Conservation (phyloP, 23 tunicate species). For the Oikopleura vanhoeffeni region DNA sequence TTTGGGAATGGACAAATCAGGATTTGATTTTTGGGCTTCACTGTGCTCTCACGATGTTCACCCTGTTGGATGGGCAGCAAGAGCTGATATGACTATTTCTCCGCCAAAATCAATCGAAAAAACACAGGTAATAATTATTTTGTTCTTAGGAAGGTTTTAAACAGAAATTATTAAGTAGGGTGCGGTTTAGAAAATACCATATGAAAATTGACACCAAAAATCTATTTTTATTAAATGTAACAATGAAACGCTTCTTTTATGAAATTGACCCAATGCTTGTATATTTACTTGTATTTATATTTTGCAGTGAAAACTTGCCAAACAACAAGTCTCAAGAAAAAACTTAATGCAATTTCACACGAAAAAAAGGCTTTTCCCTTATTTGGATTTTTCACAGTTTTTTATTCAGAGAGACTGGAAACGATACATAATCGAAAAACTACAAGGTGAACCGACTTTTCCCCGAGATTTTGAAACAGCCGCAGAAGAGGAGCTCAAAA, state of each 20-base stretch:
- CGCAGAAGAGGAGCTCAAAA: background rate
- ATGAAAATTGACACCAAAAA: no score
- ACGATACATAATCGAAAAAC: background rate
- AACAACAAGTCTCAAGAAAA: no score
- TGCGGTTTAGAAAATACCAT: no score
- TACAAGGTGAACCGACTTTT: background rate
- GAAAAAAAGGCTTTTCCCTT: no score
- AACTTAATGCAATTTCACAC: no score
- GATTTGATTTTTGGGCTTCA: conserved; percentile 61
- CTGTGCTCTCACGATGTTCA: conserved; percentile 62
- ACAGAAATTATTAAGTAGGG: no score
- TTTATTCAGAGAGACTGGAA: background rate
- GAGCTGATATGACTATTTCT: background rate
- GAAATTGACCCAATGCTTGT: no score
- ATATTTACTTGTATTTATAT: no score
- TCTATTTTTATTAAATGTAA: no score
- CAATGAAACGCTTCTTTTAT: no score
- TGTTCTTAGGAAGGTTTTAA: no score
- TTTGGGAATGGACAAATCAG: background rate
- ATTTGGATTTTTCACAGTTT: background rate
- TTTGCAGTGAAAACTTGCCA: no score
- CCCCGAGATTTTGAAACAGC: background rate
- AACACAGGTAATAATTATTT: background rate
- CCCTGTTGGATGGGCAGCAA: conserved; percentile 87
- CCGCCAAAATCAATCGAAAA: background rate